Evolutionary conservation across 2,888 invertebrate species (phyloP), one percentile per base, ranked within the genome.

Genomic region (Sminthurides aquaticus): DNA sequence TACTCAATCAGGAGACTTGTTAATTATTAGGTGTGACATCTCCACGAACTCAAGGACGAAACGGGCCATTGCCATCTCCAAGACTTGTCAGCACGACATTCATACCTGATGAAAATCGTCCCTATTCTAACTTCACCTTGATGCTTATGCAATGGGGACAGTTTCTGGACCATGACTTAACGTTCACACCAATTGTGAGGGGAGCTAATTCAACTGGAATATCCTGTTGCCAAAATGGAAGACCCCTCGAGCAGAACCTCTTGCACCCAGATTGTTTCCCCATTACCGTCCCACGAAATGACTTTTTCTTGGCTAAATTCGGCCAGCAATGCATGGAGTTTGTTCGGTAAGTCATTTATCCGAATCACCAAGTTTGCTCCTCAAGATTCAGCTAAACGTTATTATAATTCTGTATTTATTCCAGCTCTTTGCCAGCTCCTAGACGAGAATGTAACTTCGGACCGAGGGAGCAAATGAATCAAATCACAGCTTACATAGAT

Each of bases 401-500:
- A n/a, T n/a, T n/a, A n/a, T n/a, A n/a, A n/a, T n/a, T n/a, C n/a
- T n/a, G n/a, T n/a, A n/a, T n/a, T n/a, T n/a, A n/a, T n/a, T n/a
- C n/a, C n/a, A n/a, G 74, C 52, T 78, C 78, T 20, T 72, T 79
- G 1, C 79, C 80, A 2, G 79, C 80, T 1, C 79, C 80, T 0
- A 68, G 80, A 62, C 78, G 78, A 18, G 80, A 80, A 69, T 81
- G 81, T 70, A 79, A 79, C 70, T 78, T 80, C 64, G 82, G 82
- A 1, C 81, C 80, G 0, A 72, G 81, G 60, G 80, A 80, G 55
- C 77, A 88, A 85, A 86, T 88, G 86, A 87, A 87, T 76, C 87
- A 89, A 71, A 85, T 87, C 0, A 85, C 88, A 0, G 88, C 89
- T 71, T 88, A 82, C 71, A 77, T 86, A 2, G 91, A 91, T 76